A percentile compares a stretch with the other conserved stretches of the same genome.
phyloP scores from a whole-genome alignment of 2,113 vertebrate genomes.

The Pristiophorus japonicus region DNA sequence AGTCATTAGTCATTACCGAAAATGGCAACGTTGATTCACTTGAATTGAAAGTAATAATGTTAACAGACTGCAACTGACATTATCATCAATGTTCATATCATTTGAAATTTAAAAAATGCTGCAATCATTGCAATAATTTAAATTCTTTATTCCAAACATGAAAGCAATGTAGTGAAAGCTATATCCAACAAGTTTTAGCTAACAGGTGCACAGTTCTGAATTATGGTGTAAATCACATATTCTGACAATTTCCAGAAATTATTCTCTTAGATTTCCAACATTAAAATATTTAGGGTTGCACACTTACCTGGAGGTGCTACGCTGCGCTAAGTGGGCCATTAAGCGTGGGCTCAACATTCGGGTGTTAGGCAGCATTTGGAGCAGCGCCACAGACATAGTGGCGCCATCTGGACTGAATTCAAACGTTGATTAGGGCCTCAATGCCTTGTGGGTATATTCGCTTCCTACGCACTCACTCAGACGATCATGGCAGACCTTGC shows the following conservation, averaged over 20 bases:
- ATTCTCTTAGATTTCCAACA: not conserved
- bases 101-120: not conserved
- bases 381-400: too few relatives aligned
- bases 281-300: not conserved
- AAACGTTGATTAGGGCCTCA: too few relatives aligned
- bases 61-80: not conserved
- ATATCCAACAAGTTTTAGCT: not conserved
- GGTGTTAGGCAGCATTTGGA: too few relatives aligned
- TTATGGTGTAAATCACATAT: not conserved
- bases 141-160: not conserved
- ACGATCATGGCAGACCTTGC: too few relatives aligned
- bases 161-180: not conserved
- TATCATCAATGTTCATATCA: not conserved
- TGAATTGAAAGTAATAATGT: not conserved
- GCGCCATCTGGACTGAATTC: too few relatives aligned
- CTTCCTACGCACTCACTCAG: too few relatives aligned
- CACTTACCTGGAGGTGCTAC: too few relatives aligned
- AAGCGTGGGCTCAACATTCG: too few relatives aligned
- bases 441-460: too few relatives aligned
- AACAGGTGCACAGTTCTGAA: not conserved
- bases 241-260: not conserved
- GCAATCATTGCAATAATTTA: not conserved
- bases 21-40: too few relatives aligned
- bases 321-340: too few relatives aligned
- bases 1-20: not conserved